Evolutionary conservation across 2,797 vertebrate genomes (phyloP).

Genomic region (Macropodus opercularis): DNA sequence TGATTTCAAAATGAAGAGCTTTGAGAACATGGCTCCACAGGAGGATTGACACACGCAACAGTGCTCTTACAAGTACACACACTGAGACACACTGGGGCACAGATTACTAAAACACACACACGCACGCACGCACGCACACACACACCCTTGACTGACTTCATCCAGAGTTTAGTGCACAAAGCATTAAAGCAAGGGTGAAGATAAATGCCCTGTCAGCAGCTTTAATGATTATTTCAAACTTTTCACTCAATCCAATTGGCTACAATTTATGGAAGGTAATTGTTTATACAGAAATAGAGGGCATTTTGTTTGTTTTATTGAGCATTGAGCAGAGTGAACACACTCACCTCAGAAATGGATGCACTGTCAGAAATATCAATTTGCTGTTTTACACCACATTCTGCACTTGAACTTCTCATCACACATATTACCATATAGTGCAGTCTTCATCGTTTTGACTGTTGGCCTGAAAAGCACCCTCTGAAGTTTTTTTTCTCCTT

Average conservation of each 20-base stretch:
- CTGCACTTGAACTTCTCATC: slow-evolving; percentile 33
- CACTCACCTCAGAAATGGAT: slow-evolving; percentile 64
- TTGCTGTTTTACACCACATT: slow-evolving; percentile 33
- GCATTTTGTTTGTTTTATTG: slow-evolving; percentile 77
- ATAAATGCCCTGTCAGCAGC: slow-evolving; percentile 84
- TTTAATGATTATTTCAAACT: slow-evolving; percentile 84
- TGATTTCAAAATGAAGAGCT: slow-evolving; percentile 84
- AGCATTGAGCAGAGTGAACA: slow-evolving; percentile 71
- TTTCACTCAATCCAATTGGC: slow-evolving; percentile 79
- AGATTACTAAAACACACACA: slow-evolving; percentile 34
- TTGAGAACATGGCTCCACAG: slow-evolving; percentile 80
- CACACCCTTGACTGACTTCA: slow-evolving; percentile 77
- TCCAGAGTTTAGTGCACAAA: slow-evolving; percentile 74
- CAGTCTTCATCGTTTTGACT: slow-evolving; percentile 12
- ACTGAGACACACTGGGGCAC: slow-evolving; percentile 65
- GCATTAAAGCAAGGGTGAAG: slow-evolving; percentile 80
- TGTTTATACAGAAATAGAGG: slow-evolving; percentile 75
- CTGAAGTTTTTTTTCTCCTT: not conserved
- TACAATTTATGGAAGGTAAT: slow-evolving; percentile 80
- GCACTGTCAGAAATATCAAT: slow-evolving; percentile 68
- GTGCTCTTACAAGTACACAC: slow-evolving; percentile 79
- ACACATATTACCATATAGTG: slow-evolving; percentile 21
- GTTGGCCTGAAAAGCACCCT: not conserved
- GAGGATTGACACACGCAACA: slow-evolving; percentile 81
- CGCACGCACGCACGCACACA: slow-evolving; percentile 1